Conservation (phyloP, 1,140 invertebrate genomes). For the Drosophila pachea region DNA sequence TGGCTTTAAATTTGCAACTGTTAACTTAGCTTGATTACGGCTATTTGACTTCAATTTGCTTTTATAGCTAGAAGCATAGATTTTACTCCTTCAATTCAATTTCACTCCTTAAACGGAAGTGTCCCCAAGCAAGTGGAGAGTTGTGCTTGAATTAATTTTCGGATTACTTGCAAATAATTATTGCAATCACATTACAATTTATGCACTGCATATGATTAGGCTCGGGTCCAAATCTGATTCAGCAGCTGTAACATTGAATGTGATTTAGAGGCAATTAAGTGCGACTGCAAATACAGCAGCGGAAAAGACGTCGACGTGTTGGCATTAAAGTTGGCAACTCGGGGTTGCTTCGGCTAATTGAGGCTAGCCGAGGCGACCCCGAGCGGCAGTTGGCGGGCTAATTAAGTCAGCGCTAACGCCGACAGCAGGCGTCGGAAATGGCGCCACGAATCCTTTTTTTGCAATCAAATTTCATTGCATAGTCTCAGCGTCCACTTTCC, state of each 20-base stretch:
- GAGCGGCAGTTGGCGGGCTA: constrained; percentile 44
- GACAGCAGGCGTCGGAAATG: constrained; percentile 57
- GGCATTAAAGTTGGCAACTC: constrained; percentile 54
- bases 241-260: constrained; percentile 10
- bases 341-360: no score
- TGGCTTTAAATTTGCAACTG: no score
- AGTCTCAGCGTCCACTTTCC: not conserved
- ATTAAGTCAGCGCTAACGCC: constrained; percentile 68
- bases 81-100: not conserved
- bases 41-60: no score
- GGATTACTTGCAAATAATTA: not conserved
- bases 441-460: constrained; percentile 60
- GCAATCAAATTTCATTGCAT: constrained; percentile 71
- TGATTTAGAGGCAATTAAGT: not conserved
- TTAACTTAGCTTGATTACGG: no score
- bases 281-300: constrained; percentile 39
- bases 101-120: no score
- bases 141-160: no score
- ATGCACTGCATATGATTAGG: constrained; percentile 33
- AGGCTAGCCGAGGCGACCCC: constrained; percentile 42
- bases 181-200: constrained; percentile 31
- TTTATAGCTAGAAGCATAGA: not conserved
- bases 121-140: no score
- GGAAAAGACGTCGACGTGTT: constrained; percentile 51
- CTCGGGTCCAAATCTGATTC: constrained; percentile 23